Conservation (phyloP, 2,113 vertebrate species). For the Albula glossodonta region DNA sequence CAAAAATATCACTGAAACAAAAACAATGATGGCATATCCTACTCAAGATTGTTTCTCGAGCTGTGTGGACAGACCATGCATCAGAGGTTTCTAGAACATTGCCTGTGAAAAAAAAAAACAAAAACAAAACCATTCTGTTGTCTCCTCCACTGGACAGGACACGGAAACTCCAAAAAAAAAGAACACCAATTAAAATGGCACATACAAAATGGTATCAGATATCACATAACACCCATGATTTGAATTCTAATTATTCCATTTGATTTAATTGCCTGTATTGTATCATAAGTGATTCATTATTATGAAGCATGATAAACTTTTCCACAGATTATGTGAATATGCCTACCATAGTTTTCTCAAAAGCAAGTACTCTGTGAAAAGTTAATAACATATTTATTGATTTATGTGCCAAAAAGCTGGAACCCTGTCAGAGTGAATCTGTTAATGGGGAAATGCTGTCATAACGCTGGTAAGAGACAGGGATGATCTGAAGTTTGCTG, state of each 20-base stretch:
- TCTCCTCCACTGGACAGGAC: background rate
- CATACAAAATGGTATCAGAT: background rate
- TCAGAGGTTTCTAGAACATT: background rate
- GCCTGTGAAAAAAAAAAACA: background rate
- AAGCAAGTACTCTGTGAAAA: background rate
- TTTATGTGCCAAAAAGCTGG: background rate
- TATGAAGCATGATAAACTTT: no score
- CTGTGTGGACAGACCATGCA: background rate
- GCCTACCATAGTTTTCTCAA: no score
- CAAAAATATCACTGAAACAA: slow-evolving; percentile 54
- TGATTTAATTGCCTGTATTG: background rate
- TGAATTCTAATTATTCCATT: background rate
- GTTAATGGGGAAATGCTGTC: background rate
- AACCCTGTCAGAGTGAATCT: background rate
- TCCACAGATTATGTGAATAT: no score
- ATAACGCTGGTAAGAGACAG: background rate
- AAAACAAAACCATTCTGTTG: background rate
- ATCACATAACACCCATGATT: background rate
- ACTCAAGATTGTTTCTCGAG: slow-evolving; percentile 32
- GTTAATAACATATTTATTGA: background rate
- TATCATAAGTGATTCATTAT: no score
- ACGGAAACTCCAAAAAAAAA: background rate
- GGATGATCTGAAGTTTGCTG: background rate
- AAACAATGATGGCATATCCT: slow-evolving; percentile 65
- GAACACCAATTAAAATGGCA: background rate